Percentiles rank a stretch among this genome's conserved stretches.
phyloP scores from a whole-genome alignment of 2,797 vertebrate species.

The Sarcophilus harrisii region DNA sequence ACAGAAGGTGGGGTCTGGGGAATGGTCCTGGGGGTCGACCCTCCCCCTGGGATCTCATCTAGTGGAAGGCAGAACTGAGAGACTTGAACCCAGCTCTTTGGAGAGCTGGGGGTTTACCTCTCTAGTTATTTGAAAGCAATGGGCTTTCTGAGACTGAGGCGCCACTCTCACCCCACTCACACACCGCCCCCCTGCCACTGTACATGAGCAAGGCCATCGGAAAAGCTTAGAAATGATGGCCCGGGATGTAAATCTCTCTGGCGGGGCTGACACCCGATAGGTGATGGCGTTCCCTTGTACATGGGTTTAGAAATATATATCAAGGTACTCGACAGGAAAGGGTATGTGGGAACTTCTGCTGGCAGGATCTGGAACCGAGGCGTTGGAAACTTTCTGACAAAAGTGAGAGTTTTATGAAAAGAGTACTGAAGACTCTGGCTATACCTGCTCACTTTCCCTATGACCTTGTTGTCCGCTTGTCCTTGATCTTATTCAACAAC shows the following conservation, averaged over 20 bases:
- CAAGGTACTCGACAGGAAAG: slow-evolving; percentile 61
- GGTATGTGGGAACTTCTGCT: neutral
- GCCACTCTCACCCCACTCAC: neutral
- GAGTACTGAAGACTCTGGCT: neutral
- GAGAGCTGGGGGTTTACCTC: neutral
- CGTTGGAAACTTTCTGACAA: neutral
- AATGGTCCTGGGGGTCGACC: slow-evolving; percentile 26
- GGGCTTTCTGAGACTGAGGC: neutral
- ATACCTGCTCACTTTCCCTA: neutral
- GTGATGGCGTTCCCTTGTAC: slow-evolving; percentile 72
- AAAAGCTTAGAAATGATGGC: slow-evolving; percentile 77
- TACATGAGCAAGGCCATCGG: slow-evolving; percentile 58
- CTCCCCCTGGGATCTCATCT: neutral
- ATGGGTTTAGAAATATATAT: slow-evolving; percentile 67
- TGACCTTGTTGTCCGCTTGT: neutral
- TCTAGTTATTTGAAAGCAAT: neutral
- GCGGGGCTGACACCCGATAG: slow-evolving; percentile 65
- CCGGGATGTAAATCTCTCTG: slow-evolving; percentile 78
- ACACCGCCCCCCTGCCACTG: neutral
- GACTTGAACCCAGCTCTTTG: neutral
- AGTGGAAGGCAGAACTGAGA: neutral
- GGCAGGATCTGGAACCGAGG: neutral
- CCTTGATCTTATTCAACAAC: neutral
- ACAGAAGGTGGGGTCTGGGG: slow-evolving; percentile 47
- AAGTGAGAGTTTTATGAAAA: neutral